These are phyloP conservation scores for Xanthorhoe designata DNA, from an alignment of 2,888 invertebrate species.

Conservation along the genomic window DNA sequence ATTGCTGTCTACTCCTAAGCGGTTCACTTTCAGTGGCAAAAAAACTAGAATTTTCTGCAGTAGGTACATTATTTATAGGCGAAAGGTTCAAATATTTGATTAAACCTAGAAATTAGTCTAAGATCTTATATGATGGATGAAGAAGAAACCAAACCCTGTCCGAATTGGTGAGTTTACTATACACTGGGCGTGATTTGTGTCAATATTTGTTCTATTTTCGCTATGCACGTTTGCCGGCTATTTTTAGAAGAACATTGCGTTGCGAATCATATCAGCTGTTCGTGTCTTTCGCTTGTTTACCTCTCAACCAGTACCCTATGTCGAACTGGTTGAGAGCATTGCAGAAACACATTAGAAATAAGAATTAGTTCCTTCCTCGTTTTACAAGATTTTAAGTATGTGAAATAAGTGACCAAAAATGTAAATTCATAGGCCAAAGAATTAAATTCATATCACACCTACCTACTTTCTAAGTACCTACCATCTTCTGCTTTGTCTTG, in stretches of 20 bases:
- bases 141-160: constrained; percentile 74
- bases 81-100: constrained; percentile 28
- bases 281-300: constrained; percentile 68
- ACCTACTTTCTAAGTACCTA: no score
- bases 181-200: constrained; percentile 55
- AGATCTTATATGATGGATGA: constrained; percentile 63
- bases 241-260: constrained; percentile 78
- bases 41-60: neutral
- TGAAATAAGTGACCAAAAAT: no score
- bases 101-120: neutral
- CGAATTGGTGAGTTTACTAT: constrained; percentile 80
- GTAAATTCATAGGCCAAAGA: no score
- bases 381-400: no score
- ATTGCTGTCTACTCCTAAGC: neutral
- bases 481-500: no score
- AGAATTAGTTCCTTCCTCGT: neutral
- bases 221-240: constrained; percentile 71
- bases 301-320: no score
- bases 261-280: constrained; percentile 66
- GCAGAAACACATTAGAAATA: neutral
- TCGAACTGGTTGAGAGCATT: neutral
- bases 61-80: constrained; percentile 6
- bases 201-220: constrained; percentile 76
- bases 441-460: no score
- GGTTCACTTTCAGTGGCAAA: neutral